Conservation (phyloP, 2,797 vertebrate genomes). For the Gouania willdenowi region DNA sequence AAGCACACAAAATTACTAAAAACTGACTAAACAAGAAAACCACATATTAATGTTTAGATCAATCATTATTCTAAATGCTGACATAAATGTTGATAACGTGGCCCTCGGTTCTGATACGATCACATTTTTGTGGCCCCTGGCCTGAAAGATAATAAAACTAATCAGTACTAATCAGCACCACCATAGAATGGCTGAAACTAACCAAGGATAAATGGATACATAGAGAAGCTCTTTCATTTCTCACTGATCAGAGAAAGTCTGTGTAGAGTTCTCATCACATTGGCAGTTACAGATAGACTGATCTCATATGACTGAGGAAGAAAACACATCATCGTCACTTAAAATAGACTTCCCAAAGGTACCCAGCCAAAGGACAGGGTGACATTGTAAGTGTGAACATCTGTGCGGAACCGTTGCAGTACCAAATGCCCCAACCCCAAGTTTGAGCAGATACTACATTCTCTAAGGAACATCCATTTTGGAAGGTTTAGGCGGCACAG, state of each 20-base stretch:
- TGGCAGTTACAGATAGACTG: conserved; percentile 64
- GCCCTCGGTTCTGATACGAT: too few relatives aligned
- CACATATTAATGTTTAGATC: too few relatives aligned
- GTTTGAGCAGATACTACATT: conserved; percentile 80
- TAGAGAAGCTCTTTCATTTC: conserved; percentile 47
- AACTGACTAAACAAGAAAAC: too few relatives aligned
- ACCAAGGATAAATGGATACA: conserved; percentile 32
- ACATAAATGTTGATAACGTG: too few relatives aligned
- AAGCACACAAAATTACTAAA: too few relatives aligned
- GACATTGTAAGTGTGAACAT: conserved; percentile 84
- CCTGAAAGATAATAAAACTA: too few relatives aligned
- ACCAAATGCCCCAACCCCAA: conserved; percentile 76
- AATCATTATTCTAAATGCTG: too few relatives aligned
- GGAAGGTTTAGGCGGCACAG: conserved; percentile 82
- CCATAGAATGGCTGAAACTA: too few relatives aligned
- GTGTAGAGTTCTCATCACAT: conserved; percentile 54
- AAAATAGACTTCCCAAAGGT: conserved; percentile 78
- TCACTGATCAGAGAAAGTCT: conserved; percentile 49
- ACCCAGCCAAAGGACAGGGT: conserved; percentile 76
- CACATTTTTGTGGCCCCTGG: too few relatives aligned
- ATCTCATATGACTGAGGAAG: conserved; percentile 68
- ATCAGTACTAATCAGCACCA: too few relatives aligned
- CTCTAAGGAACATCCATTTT: conserved; percentile 86
- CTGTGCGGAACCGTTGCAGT: conserved; percentile 80
- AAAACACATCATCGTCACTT: conserved; percentile 62